phyloP scores from a whole-genome alignment of 2,113 vertebrate genomes.

The Pelodiscus sinensis region DNA sequence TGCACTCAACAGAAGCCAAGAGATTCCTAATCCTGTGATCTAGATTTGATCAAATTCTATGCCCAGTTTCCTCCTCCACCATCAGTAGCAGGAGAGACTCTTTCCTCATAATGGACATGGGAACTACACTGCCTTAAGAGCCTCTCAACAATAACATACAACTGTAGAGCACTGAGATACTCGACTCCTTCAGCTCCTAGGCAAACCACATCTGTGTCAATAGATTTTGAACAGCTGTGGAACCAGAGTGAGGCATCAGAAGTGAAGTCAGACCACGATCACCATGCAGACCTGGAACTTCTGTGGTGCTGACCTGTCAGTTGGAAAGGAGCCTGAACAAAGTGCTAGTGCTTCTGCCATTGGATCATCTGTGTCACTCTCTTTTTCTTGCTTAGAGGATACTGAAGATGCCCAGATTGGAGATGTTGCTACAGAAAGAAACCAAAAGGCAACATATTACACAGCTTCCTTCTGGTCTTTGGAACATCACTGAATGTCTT shows the following conservation, averaged over 20 bases:
- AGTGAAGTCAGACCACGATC: not conserved
- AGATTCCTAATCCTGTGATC: not conserved
- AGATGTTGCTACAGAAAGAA: conserved; percentile 61
- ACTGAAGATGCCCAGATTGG: conserved; percentile 60
- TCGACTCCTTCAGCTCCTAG: not conserved
- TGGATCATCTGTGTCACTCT: conserved; percentile 70
- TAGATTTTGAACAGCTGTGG: not conserved
- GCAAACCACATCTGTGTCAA: not conserved
- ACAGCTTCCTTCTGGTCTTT: not conserved
- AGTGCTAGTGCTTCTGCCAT: conserved; percentile 80
- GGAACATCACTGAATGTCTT: not conserved
- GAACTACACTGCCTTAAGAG: not conserved
- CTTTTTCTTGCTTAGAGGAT: conserved; percentile 68
- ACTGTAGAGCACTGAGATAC: not conserved
- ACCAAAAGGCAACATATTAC: not conserved
- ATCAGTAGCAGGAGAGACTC: not conserved
- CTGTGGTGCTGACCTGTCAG: conserved; percentile 80
- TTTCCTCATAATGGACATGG: not conserved
- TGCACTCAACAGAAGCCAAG: not conserved
- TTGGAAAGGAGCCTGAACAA: conserved; percentile 82
- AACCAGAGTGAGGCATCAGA: not conserved
- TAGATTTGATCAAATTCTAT: not conserved
- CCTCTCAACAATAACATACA: not conserved
- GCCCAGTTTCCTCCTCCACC: not conserved
- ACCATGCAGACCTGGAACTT: not conserved